Evolutionary conservation across 2,113 vertebrate genomes (phyloP).

Genomic region (Pelobates fuscus): DNA sequence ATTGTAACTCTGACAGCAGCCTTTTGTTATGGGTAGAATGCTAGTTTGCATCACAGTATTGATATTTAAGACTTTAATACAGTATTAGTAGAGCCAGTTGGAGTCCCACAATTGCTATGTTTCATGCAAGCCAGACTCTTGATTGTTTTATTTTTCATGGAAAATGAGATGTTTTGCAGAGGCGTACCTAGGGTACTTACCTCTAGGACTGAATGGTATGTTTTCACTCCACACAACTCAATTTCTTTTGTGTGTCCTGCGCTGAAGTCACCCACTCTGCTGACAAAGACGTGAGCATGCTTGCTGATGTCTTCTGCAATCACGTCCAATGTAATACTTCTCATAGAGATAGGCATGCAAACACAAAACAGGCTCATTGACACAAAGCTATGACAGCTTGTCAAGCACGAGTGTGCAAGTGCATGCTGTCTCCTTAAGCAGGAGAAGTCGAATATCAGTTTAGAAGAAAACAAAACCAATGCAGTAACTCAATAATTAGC

Average conservation of each 20-base stretch:
- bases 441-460: too few species aligned
- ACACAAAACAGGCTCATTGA: too few species aligned
- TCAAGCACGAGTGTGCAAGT: too few species aligned
- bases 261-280: not conserved
- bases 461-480: too few species aligned
- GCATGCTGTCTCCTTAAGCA: too few species aligned
- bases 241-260: not conserved
- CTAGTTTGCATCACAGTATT: constrained; percentile 7
- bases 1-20: too few species aligned
- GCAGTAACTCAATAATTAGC: too few species aligned
- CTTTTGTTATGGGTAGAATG: constrained; percentile 15
- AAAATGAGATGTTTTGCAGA: not conserved
- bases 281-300: too few species aligned
- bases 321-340: too few species aligned
- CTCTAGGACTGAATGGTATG: not conserved
- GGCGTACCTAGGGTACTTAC: not conserved
- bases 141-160: not conserved
- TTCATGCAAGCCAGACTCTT: not conserved
- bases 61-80: constrained; percentile 1
- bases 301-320: too few species aligned
- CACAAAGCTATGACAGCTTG: too few species aligned
- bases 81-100: constrained; percentile 4
- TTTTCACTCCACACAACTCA: not conserved
- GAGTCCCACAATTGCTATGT: not conserved
- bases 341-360: too few species aligned